Evolutionary conservation across 2,113 vertebrate genomes (phyloP), one percentile per base, ranked within the genome.

Genomic region (Cynoglossus semilaevis): DNA sequence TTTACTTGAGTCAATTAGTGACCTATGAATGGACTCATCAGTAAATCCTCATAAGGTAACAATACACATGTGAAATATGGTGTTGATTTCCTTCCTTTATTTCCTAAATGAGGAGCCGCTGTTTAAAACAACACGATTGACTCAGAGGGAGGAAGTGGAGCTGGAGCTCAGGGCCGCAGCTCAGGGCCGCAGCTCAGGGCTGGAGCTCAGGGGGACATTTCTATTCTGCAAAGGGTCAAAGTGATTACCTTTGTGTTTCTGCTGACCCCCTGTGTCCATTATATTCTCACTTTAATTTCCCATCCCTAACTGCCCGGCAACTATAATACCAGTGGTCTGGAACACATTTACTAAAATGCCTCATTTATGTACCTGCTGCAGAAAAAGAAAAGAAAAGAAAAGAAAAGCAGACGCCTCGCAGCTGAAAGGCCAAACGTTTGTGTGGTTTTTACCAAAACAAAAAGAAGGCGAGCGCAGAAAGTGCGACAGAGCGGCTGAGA

Each of bases 191-290:
- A 48, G 0, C 41, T 51, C 50, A 65, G 40, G 14, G 58, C 49
- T 52, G 7, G 47, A 67, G 73, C 74, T 74, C 55, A 7, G 51
- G 52, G 70, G 67, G 75, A 49, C 7, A 42, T 77, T 84, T 75
- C 55, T 80, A 74, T 80, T 85, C 73, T 62, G 58, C 46, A 61
- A 69, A 88, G 66, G 87, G 85, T 91, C 87, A 89, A 77, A 88
- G 74, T 79, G 72, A 90, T 90, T 88, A 72, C 60, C 77, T 85
- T 86, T 85, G 70, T 81, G 52, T 86, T 84, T 57, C 58, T 63
- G 42, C 63, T 63, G 78, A 87, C 81, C 85, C 63, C 46, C 51
- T 19, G 35, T 63, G 52, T 81, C 72, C 65, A 38, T 62, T 29
- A 34, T 65, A 18, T 48, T 16, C 19, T 50, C 43, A 61, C 49